Conservation (phyloP, 2,888 invertebrate genomes). For the Cyclophora punctaria region DNA sequence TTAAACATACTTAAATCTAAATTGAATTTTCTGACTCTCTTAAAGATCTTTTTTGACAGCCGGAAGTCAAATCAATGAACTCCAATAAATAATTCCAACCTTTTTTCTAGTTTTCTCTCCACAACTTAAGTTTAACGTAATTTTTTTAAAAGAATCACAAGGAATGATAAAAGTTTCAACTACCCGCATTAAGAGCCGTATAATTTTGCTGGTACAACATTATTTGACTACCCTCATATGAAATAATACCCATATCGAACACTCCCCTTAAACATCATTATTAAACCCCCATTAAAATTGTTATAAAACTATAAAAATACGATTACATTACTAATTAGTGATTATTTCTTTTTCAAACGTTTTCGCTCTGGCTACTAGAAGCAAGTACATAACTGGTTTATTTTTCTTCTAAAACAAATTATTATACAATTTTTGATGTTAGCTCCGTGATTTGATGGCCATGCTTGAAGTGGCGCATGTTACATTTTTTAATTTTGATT, state of each 20-base stretch:
- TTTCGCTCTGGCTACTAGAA: conserved; percentile 75
- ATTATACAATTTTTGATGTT: conserved; percentile 45
- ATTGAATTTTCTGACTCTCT: too few relatives aligned
- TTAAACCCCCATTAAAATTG: conserved; percentile 4
- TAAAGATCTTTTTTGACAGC: too few relatives aligned
- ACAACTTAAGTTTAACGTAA: too few relatives aligned
- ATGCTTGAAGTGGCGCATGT: conserved; percentile 20
- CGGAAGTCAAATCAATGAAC: too few relatives aligned
- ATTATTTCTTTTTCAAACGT: conserved; percentile 48
- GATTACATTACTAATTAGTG: conserved; percentile 40
- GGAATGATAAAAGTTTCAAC: too few relatives aligned
- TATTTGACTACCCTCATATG: too few relatives aligned
- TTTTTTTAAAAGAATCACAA: too few relatives aligned
- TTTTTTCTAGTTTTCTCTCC: too few relatives aligned
- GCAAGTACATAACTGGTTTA: conserved; percentile 59
- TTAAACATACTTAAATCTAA: too few relatives aligned
- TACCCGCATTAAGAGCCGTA: too few relatives aligned
- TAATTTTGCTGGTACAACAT: too few relatives aligned
- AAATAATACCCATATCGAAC: background rate
- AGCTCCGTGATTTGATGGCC: conserved; percentile 36
- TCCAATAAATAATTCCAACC: too few relatives aligned
- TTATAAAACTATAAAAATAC: conserved; percentile 20
- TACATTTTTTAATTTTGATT: conserved; percentile 20
- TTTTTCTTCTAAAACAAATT: conserved; percentile 28
- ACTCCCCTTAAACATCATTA: background rate